A percentile compares a stretch with the other conserved stretches of the same genome.
Conservation (phyloP, 2,113 vertebrate species). For the Siniperca knerii region DNA sequence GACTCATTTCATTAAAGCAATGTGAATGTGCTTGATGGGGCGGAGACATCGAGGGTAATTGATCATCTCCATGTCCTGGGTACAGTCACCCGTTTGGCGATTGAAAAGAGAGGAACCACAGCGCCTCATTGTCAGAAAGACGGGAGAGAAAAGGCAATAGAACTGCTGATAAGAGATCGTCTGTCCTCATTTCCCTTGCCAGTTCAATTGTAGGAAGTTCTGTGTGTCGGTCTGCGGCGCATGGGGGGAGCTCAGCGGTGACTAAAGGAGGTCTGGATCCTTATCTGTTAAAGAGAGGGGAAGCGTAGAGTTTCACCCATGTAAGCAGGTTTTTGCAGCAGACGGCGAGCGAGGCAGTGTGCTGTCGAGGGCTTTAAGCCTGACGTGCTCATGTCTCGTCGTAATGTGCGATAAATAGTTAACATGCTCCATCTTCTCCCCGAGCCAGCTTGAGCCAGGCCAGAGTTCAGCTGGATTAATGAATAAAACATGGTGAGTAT, state of each 20-base stretch:
- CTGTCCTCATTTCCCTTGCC: conserved; percentile 68
- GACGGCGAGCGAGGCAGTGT: conserved; percentile 19
- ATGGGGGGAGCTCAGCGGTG: conserved; percentile 35
- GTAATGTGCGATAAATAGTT: conserved; percentile 70
- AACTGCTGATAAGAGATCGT: conserved; percentile 63
- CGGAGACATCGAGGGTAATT: conserved; percentile 65
- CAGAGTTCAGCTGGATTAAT: conserved; percentile 55
- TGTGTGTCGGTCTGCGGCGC: conserved; percentile 29
- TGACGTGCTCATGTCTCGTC: conserved; percentile 42
- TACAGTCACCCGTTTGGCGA: conserved; percentile 48
- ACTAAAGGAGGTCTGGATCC: conserved; percentile 65
- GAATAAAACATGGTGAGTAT: conserved; percentile 64
- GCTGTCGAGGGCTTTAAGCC: conserved; percentile 46
- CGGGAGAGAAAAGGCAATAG: conserved; percentile 39
- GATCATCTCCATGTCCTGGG: conserved; percentile 62
- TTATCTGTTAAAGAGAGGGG: conserved; percentile 65
- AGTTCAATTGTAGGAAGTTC: conserved; percentile 58
- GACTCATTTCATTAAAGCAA: conserved; percentile 52
- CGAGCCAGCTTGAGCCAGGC: conserved; percentile 52
- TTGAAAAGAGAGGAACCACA: conserved; percentile 44
- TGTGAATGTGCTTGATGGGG: conserved; percentile 62
- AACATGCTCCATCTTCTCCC: conserved; percentile 53
- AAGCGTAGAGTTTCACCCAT: conserved; percentile 52
- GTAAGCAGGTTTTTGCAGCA: conserved; percentile 73
- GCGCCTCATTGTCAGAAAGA: conserved; percentile 48